Base-by-base conservation (phyloP, 2,888 invertebrate genomes). In the Eumerus sabulonum region DNA sequence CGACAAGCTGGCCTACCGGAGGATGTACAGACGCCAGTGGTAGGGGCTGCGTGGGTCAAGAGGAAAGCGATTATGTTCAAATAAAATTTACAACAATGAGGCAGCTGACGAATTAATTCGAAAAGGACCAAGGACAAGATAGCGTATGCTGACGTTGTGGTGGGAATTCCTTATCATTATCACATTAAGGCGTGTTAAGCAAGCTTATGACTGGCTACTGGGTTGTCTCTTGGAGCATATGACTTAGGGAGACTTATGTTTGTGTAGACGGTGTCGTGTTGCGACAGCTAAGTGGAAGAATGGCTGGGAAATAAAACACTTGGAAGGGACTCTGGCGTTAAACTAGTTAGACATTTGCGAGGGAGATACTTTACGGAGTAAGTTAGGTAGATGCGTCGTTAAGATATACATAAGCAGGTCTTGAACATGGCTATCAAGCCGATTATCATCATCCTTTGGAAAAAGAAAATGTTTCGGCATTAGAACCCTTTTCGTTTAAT, bases 51-150 rank as follows among this genome's bases (percentile, higher is more conserved):
- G 57, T 50, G 36, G 12, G 9, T 47, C 19, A 38, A 35, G 19
- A 18, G 51, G 18, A 27, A 12, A 18, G 14, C 18, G 14, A 14
- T 11, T 38, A 53, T 63, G 64, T 79, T 68, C 68, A 79, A 63
- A 74, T 70, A 63, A 74, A 74, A 68, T 63, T 68, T 67, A 73
- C 63, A 79, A 59, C 73, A 79, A 74, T 63, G 68, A 60, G n/a
- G 7, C 27, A 7, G 27, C 27, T 27, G 74, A 54, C 59, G 68
- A 45, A 79, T 73, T 73, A 79, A 79, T 73, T 68, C 59, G 35
- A 42, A 73, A 60, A 60, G 63, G 44, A 68, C 54, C n/a, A 27
- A 44, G 59, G 19, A 59, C 48, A 57, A 70, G 76, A 70, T 76
- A 76, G 64, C 64, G 60, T 66, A 72, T 72, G 68, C 44, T 62